A percentile compares a stretch with the other conserved stretches of the same genome.
Evolutionary conservation across 2,113 vertebrate species (phyloP).

Genomic region (Engraulis encrasicolus): DNA sequence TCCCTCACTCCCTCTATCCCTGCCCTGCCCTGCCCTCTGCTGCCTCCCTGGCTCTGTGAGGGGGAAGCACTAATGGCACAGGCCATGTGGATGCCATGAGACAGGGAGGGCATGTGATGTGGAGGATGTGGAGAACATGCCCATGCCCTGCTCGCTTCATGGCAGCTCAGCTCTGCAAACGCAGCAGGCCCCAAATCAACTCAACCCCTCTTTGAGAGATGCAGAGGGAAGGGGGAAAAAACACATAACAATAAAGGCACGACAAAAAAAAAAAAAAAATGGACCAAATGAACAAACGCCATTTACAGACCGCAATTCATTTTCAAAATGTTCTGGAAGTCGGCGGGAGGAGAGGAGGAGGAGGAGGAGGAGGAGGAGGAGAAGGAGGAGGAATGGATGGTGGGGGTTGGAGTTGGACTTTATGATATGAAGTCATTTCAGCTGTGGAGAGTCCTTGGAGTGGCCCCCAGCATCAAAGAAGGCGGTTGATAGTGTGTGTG

Average conservation of each 20-base stretch:
- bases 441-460: slow-evolving; percentile 51
- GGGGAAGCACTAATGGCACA: no score
- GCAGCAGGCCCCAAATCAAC: slow-evolving; percentile 64
- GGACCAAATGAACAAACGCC: slow-evolving; percentile 52
- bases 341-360: slow-evolving; percentile 48
- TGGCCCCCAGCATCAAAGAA: slow-evolving; percentile 59
- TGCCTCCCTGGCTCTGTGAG: no score
- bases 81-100: no score
- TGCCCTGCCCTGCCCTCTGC: no score
- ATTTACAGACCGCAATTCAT: slow-evolving; percentile 62
- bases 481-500: background rate
- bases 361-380: slow-evolving; percentile 55
- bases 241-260: background rate
- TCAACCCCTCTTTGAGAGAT: slow-evolving; percentile 61
- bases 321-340: slow-evolving; percentile 60
- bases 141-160: no score
- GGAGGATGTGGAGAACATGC: no score
- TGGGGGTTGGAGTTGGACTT: slow-evolving; percentile 64
- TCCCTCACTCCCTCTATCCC: no score
- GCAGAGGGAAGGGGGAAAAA: slow-evolving; percentile 59
- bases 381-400: no score
- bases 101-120: background rate
- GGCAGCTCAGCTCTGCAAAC: slow-evolving; percentile 47
- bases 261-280: slow-evolving; percentile 65
- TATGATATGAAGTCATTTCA: slow-evolving; percentile 72